Conservation (phyloP, 2,888 invertebrate species). For the Lobophora halterata region DNA sequence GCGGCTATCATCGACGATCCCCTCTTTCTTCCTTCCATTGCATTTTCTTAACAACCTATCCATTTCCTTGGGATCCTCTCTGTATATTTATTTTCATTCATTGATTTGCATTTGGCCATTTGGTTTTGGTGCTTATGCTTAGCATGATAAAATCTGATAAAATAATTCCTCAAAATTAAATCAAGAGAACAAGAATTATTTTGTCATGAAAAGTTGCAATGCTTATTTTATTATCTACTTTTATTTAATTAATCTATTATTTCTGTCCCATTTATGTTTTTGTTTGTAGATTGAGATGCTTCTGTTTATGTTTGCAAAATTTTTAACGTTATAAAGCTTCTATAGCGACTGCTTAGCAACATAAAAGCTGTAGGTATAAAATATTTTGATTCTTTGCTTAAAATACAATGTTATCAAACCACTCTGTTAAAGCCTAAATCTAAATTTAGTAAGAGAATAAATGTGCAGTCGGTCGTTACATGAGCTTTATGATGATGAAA, state of each 20-base stretch:
- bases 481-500: conserved; percentile 41
- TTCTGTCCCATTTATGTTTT: conserved; percentile 24
- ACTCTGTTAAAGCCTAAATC: too few relatives aligned
- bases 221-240: conserved; percentile 15
- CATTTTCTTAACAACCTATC: conserved; percentile 48
- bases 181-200: conserved; percentile 15
- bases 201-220: conserved; percentile 19
- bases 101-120: conserved; percentile 58
- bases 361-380: conserved; percentile 3
- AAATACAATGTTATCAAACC: neutral
- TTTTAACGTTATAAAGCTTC: conserved; percentile 50
- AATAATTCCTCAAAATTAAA: conserved; percentile 37
- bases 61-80: conserved; percentile 56
- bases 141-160: conserved; percentile 49
- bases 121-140: conserved; percentile 49
- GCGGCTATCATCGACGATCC: conserved; percentile 77
- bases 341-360: conserved; percentile 52
- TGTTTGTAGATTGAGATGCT: conserved; percentile 28
- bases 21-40: conserved; percentile 59
- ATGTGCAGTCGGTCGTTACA: conserved; percentile 46
- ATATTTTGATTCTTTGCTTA: too few relatives aligned
- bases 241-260: conserved; percentile 18
- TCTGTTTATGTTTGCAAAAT: conserved; percentile 21
- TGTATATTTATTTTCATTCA: conserved; percentile 59
- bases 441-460: too few relatives aligned